Conservation (phyloP, 2,888 invertebrate species). For the Piscicola geometra region DNA sequence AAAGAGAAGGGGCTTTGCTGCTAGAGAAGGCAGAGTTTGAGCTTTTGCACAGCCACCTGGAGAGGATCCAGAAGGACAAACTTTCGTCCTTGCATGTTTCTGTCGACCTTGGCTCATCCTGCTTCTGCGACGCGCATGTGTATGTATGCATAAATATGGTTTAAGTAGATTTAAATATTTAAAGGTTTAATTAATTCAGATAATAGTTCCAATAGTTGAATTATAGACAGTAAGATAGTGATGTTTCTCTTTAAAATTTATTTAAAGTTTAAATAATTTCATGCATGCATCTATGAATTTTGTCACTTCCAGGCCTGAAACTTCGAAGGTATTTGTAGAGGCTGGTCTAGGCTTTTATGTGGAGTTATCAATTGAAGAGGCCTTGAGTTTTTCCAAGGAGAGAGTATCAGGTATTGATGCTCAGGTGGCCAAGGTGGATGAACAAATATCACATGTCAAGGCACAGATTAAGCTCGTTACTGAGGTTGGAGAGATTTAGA, state of each 20-base stretch:
- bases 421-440: background rate
- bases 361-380: background rate
- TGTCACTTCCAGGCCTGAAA: background rate
- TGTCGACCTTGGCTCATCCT: background rate
- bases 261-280: too few species aligned
- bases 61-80: background rate
- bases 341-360: background rate
- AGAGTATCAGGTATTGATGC: background rate
- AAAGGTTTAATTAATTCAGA: background rate
- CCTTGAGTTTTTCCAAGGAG: background rate
- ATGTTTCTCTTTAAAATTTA: too few species aligned
- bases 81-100: background rate
- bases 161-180: background rate
- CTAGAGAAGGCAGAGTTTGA: background rate
- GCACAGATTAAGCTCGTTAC: constrained; percentile 1
- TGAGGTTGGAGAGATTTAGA: background rate
- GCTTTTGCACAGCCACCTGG: background rate
- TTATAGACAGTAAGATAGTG: too few species aligned
- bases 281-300: too few species aligned
- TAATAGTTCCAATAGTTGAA: too few species aligned
- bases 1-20: background rate
- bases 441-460: background rate
- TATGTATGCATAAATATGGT: background rate
- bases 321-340: background rate
- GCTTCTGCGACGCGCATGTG: constrained; percentile 4